Percentiles rank a stretch among this genome's conserved stretches.
Evolutionary conservation across 2,113 vertebrate species (phyloP).

Genomic region (Chaetodon trifascialis): DNA sequence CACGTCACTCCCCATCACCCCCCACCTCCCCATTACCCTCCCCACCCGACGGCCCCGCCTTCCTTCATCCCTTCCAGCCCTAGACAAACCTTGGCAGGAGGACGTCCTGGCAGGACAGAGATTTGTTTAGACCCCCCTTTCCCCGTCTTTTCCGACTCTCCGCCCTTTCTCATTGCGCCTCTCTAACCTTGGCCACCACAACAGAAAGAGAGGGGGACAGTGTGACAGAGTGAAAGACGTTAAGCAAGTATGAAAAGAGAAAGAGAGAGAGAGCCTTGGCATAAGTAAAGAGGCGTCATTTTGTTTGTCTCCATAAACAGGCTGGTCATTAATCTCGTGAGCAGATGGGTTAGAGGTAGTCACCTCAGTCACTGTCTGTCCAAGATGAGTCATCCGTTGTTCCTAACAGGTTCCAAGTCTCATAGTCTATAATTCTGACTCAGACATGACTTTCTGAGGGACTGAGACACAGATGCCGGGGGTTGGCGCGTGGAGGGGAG

Average conservation of each 20-base stretch:
- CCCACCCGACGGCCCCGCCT: constrained; percentile 60
- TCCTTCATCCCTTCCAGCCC: constrained; percentile 59
- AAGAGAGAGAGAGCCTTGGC: constrained; percentile 50
- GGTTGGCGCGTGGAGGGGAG: not conserved
- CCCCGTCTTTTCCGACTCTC: constrained; percentile 42
- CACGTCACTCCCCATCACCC: constrained; percentile 84
- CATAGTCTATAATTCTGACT: constrained; percentile 66
- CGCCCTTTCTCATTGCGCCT: constrained; percentile 54
- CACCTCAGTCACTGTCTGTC: constrained; percentile 67
- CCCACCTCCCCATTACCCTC: constrained; percentile 62
- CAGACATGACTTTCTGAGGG: constrained; percentile 43
- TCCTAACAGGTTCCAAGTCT: constrained; percentile 68
- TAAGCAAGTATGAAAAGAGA: constrained; percentile 32
- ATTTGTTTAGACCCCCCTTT: constrained; percentile 78
- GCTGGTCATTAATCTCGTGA: constrained; percentile 79
- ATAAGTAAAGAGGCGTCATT: constrained; percentile 69
- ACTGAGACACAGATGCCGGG: constrained; percentile 11
- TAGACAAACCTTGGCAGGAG: constrained; percentile 84
- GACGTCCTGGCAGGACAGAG: constrained; percentile 81
- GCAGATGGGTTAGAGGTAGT: constrained; percentile 65
- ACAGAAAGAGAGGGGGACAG: constrained; percentile 28
- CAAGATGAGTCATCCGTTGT: constrained; percentile 81
- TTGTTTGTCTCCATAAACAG: constrained; percentile 83
- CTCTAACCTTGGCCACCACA: constrained; percentile 78
- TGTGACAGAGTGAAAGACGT: constrained; percentile 32